Evolutionary conservation across 2,797 vertebrate genomes (phyloP), one percentile per base, ranked within the genome.

Genomic region (Betta splendens): DNA sequence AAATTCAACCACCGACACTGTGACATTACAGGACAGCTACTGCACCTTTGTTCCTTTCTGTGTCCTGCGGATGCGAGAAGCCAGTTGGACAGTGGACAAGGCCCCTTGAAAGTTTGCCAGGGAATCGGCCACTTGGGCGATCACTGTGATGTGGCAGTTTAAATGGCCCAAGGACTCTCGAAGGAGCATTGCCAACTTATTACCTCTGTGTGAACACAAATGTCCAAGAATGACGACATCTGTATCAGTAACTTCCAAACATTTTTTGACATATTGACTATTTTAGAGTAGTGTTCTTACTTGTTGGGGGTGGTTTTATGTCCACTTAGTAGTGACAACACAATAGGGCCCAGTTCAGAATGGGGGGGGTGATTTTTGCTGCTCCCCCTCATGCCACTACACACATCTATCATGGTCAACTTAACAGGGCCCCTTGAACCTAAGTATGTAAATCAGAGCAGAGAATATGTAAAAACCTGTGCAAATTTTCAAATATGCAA

Each of bases 341-440:
- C 95, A 67, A 96, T 91, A 1, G 94, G 94, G 32, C 96, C 95
- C 83, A 99, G 89, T 0, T 97, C 97, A 4, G 94, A 92, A 75
- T 95, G 86, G 0, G 95, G 96, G 25, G 94, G 91, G 44, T 93
- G 94, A 0, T 92, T 86, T 75, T 87, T 91, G 64, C 84, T 91
- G 76, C 93, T 91, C 5, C 89, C 93, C 67, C 94, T 95, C 65
- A 95, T 94, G 7, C 97, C 96, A 64, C 93, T 94, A 22, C 96
- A 96, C 28, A 99, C 91, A 64, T 99, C 96, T 65, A 99, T 97
- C 80, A 99, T 93, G 80, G 96, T 98, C 80, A 99, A 84, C 74
- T 95, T 97, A 58, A 94, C 96, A 32, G 94, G 91, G 33, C 95
- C 93, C 72, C 94, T 94, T 9, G 93, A 93, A 91, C 95, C 96